Evolutionary conservation across 2,888 invertebrate species (phyloP), one percentile per base, ranked within the genome.

Genomic region (Sarcophaga rosellei): DNA sequence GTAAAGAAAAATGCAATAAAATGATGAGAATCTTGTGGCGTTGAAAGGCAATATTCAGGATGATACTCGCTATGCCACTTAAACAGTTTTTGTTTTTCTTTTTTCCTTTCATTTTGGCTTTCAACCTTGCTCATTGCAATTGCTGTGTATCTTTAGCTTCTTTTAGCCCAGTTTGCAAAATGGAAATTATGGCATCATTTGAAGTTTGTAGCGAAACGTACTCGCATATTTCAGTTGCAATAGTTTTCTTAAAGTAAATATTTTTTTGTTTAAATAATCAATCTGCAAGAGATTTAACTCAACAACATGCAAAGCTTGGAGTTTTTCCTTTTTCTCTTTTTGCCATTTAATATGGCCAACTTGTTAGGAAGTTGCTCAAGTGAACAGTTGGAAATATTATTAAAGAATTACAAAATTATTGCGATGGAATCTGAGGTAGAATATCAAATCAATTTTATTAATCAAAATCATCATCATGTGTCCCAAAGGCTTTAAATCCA

Each of bases 151-250:
- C 8, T 57, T 84, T 72, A 59, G 25, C 53, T 66, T 62, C 65
- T 72, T 72, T 35, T 35, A 35, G 35, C 35, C 35, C 35, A 72
- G 59, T 84, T 84, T 80, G 70, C 70, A 66, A 65, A 45, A 47
- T 15, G 47, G 23, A 76, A 84, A 73, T 80, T 84, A 25, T 25
- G 72, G 72, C 25, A 83, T 83, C 72, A 68, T 80, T 72, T 76
- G 35, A 15, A 53, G 17, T 61, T 75, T 73, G 44, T 6, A 68
- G 44, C 15, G 23, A 81, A 81, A 72, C 76, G 68, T 66, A 25
- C 25, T n/a, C n/a, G n/a, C n/a, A 65, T 17, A 69, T 79, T 15
- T 15, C 61, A 35, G 35, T 35, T 35, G 35, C 35, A 69, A 53
- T 44, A 21, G 2, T 68, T n/a, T 72, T 68, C 45, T 44, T 57